These are phyloP conservation scores for Acomys russatus DNA, from an alignment of 2,797 vertebrate genomes.

Conservation along the genomic window DNA sequence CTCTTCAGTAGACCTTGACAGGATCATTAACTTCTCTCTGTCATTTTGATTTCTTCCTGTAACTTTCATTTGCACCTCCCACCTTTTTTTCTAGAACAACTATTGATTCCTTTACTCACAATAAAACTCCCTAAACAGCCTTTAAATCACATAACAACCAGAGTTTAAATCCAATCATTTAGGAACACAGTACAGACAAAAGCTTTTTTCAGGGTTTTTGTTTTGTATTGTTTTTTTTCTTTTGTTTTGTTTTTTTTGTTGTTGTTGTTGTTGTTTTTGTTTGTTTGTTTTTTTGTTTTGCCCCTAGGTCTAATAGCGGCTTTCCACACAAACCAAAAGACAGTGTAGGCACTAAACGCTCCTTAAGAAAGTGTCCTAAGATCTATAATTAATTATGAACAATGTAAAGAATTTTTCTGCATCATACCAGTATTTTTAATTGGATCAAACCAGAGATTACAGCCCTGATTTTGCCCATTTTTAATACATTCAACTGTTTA, in stretches of 20 bases:
- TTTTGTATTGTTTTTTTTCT: no score
- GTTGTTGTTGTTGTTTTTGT: no score
- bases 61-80: neutral
- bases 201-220: neutral
- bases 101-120: neutral
- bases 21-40: neutral
- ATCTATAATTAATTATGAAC: neutral
- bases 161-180: neutral
- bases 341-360: neutral
- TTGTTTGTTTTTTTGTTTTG: no score
- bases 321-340: neutral
- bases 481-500: neutral
- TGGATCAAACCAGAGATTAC: neutral
- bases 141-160: neutral
- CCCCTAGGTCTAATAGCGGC: neutral
- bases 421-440: slow-evolving; percentile 4
- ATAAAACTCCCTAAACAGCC: neutral
- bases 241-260: neutral
- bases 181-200: neutral
- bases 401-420: neutral
- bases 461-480: neutral
- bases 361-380: neutral
- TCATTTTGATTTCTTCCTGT: neutral
- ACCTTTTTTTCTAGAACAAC: neutral
- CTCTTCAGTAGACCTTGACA: neutral